These are phyloP conservation scores for Vireo altiloquus DNA, from an alignment of 2,113 vertebrate species.

Conservation along the genomic window DNA sequence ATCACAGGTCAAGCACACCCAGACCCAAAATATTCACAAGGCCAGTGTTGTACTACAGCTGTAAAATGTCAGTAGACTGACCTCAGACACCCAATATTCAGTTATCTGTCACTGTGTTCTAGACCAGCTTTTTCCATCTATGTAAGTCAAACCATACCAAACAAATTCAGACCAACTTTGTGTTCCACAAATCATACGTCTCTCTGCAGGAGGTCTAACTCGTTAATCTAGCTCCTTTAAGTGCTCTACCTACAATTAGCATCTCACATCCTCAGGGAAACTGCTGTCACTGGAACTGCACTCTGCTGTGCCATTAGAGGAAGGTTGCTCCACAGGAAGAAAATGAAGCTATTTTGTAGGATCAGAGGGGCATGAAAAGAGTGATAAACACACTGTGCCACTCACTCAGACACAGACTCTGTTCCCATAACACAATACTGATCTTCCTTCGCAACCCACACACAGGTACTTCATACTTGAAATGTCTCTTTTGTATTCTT, in stretches of 20 bases:
- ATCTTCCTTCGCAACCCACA: not conserved
- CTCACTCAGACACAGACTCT: not conserved
- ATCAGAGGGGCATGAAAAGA: not conserved
- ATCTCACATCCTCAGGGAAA: not conserved
- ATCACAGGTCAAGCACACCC: not conserved
- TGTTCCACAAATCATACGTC: not conserved
- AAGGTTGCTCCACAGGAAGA: not conserved
- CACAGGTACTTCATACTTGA: not conserved
- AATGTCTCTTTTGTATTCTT: not conserved
- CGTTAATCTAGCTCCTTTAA: not conserved
- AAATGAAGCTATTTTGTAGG: not conserved
- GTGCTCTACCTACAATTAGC: not conserved
- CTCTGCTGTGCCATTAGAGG: not conserved
- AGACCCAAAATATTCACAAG: not conserved
- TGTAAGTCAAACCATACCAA: not conserved
- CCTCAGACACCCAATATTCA: not conserved
- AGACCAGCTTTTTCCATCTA: not conserved
- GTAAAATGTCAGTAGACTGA: not conserved
- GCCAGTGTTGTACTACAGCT: not conserved
- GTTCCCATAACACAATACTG: not conserved
- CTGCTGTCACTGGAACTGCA: not conserved
- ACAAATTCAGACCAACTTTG: not conserved
- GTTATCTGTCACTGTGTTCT: not conserved
- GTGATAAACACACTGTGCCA: not conserved
- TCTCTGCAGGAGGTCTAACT: not conserved